Evolutionary conservation across 2,888 invertebrate genomes (phyloP), one percentile per base, ranked within the genome.

Genomic region (Drosophila multiciliata): DNA sequence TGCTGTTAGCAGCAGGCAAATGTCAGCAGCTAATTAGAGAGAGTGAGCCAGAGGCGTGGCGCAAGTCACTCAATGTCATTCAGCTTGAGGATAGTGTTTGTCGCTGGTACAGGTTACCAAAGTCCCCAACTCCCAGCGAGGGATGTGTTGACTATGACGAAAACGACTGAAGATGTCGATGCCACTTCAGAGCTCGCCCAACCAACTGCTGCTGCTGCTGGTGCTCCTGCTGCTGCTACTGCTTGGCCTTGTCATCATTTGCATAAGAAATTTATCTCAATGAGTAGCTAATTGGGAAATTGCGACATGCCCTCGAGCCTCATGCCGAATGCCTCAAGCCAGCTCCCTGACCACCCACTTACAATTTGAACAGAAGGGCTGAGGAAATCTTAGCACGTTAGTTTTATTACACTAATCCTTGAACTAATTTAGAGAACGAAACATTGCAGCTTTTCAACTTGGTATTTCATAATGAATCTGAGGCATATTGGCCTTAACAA

Each of bases 191-290:
- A 68, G 89, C 60, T 58, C 65, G 66, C 53, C 58, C 64, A 45
- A 49, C 54, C 54, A 35, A 54, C 35, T 35, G 54, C 45, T 15
- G 45, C 20, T 45, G 54, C 33, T 49, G 29, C 29, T 32, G 8
- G 32, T 49, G 26, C 29, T n/a, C 2, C 52, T 52, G 40, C 29
- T 32, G 32, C 49, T 50, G 65, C 71, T 73, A 49, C 61, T 64
- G 66, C 70, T 73, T 89, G 86, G 91, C 91, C 91, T 90, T 86
- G 86, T 82, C 90, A 85, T 90, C 86, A 90, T 87, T 87, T 87
- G 91, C 87, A 90, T 90, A 90, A 87, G 87, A 90, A 87, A 87
- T 90, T 90, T 90, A 88, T 88, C 90, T 88, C 88, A 90, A 87
- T 87, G 89, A 87, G 87, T 80, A 82, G 91, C 87, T 90, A 87